Evolutionary conservation across 2,797 vertebrate species (phyloP), one percentile per base, ranked within the genome.

Genomic region (Xiphorhynchus erythropygius): DNA sequence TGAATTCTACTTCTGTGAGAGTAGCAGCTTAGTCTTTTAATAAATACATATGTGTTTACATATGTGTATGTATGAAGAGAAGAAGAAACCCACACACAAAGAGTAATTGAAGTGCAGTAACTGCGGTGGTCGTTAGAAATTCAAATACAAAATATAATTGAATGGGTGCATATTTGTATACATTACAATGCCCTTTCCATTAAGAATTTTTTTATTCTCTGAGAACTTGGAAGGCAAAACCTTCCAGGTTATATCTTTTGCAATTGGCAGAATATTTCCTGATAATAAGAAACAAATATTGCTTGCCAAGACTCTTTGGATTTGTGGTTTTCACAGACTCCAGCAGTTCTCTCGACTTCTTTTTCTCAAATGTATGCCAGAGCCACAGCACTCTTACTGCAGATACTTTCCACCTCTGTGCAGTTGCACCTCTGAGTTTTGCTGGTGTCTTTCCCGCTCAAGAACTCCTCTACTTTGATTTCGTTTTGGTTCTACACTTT

Each of bases 161-260:
- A 83, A 33, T 59, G 57, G 9, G 6, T 79, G n/a, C 35, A 4
- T 59, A 32, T 18, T n/a, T 0, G 0, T 57, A 5, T 27, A 35
- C 5, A 6, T 8, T 79, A n/a, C 8, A 44, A 50, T 21, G 30
- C 11, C 22, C 27, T 79, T 79, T 84, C 33, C 44, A 52, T 84
- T 42, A 9, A 88, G 30, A 75, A 32, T 75, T 55, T 56, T 86
- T 71, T 68, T 27, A 27, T 77, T 78, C 35, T 60, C 6, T 78
- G 60, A 71, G 33, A 94, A 65, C 3, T 71, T 77, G 73, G 2
- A 65, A 39, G 42, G 47, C 55, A 84, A 78, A 93, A 91, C 24
- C 14, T 81, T 81, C 39, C 62, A 78, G 50, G 63, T 5, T 2
- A 41, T 55, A 33, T 33, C 21, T 53, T 69, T 87, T 42, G 67